Evolutionary conservation across 2,113 vertebrate genomes (phyloP).

Genomic region (Agelaius phoeniceus): DNA sequence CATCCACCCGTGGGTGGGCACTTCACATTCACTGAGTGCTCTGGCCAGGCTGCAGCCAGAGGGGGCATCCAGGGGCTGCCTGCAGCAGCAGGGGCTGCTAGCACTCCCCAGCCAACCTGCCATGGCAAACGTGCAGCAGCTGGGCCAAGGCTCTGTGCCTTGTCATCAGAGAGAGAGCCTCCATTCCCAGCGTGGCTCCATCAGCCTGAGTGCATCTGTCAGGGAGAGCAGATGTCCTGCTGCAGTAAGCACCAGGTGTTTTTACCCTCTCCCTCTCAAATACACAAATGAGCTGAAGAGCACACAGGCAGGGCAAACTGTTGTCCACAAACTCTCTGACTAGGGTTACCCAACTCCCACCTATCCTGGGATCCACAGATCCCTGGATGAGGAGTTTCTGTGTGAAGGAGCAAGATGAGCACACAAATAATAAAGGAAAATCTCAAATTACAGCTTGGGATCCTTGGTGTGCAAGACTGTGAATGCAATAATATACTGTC

Average conservation of each 20-base stretch:
- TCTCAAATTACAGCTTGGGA: not conserved
- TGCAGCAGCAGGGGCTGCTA: not conserved
- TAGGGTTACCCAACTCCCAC: not conserved
- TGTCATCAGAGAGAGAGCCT: not conserved
- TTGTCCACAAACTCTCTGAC: not conserved
- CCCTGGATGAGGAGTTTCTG: not conserved
- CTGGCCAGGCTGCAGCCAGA: not conserved
- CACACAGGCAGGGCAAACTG: not conserved
- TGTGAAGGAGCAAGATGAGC: not conserved
- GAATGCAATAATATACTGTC: not conserved
- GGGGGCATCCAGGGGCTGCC: not conserved
- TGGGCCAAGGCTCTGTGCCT: not conserved
- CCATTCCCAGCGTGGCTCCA: fast-evolving
- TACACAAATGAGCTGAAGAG: not conserved
- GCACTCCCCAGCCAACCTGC: not conserved
- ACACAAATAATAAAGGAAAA: not conserved
- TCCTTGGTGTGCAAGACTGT: not conserved
- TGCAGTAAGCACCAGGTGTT: not conserved
- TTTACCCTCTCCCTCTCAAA: not conserved
- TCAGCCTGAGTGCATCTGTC: not conserved
- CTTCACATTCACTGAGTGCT: not conserved
- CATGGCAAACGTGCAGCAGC: not conserved
- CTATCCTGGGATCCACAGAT: not conserved
- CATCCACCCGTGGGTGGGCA: not conserved
- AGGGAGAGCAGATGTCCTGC: not conserved